Conservation (phyloP, 2,113 vertebrate species). For the Emydura subglobosa region DNA sequence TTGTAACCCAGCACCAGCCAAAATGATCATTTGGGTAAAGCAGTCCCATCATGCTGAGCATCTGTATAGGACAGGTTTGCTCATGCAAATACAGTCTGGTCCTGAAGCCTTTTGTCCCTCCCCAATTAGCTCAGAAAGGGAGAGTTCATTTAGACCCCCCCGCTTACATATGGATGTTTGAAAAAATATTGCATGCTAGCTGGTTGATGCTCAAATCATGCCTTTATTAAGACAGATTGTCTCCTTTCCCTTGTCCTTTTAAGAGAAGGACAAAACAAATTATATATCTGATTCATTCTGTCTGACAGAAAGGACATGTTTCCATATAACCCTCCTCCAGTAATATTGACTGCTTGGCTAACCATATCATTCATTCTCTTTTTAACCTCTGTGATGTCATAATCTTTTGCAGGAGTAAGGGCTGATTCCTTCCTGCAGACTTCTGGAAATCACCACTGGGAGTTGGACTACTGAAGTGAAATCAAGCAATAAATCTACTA, state of each 20-base stretch:
- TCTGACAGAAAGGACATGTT: constrained; percentile 77
- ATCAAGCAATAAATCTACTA: constrained; percentile 58
- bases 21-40: too few species aligned
- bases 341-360: constrained; percentile 66
- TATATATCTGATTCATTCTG: constrained; percentile 71
- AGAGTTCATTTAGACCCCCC: too few species aligned
- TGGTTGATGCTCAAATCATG: constrained; percentile 64
- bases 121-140: too few species aligned
- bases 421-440: constrained; percentile 47
- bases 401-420: constrained; percentile 64
- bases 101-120: too few species aligned
- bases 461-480: constrained; percentile 47
- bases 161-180: constrained; percentile 57
- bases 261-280: constrained; percentile 71
- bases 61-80: too few species aligned
- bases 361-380: constrained; percentile 72
- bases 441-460: constrained; percentile 59
- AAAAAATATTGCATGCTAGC: constrained; percentile 69
- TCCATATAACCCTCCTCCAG: constrained; percentile 66
- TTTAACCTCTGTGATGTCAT: constrained; percentile 68
- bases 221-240: constrained; percentile 78
- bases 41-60: too few species aligned
- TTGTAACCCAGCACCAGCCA: too few species aligned
- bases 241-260: constrained; percentile 65
- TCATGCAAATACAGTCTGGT: too few species aligned